Base-by-base conservation (phyloP, 2,113 vertebrate genomes). In the Lagenorhynchus albirostris region DNA sequence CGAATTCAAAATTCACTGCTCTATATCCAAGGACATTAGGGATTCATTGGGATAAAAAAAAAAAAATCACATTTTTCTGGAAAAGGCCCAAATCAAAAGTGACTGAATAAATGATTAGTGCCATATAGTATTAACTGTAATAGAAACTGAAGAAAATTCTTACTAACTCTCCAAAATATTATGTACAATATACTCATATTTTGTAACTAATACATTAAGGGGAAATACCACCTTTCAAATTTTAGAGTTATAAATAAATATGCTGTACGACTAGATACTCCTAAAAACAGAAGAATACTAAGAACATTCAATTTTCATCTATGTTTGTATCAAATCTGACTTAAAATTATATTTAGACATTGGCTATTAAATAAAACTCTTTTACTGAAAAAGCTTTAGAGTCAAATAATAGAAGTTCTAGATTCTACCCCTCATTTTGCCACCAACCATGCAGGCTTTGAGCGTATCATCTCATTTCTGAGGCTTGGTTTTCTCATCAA, bases 41-140 rank as follows among this genome's bases (percentile, higher is more conserved):
- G 26, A 87, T n/a, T 74, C 29, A 83, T 0, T 58, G 38, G n/a
- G 12, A 79, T 87, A 14, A 31, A 41, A 89, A 71, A 88, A 68
- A n/a, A 88, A 62, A 47, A n/a, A 29, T 60, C 20, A 21, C 55
- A 70, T 70, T 82, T 86, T 70, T 60, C 90, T 55, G 9, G 9
- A 86, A 84, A 94, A 91, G 10, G 3, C 4, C 80, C 89, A 89
- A 83, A 89, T 50, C 47, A 92, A 95, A 95, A 91, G 23, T 89
- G 50, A 88, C 25, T 65, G 53, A 73, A 44, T 23, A 58, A 80
- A 73, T 36, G 25, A 89, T 20, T 90, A 92, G 77, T 73, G 53
- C 89, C 15, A 44, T 31, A 62, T 26, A 36, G 6, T 71, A 41
- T 41, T 67, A 73, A 84, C 20, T 76, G 58, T 41, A 85, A 85